Conservation (phyloP, 2,888 invertebrate species). For the Heliothis peltigera region DNA sequence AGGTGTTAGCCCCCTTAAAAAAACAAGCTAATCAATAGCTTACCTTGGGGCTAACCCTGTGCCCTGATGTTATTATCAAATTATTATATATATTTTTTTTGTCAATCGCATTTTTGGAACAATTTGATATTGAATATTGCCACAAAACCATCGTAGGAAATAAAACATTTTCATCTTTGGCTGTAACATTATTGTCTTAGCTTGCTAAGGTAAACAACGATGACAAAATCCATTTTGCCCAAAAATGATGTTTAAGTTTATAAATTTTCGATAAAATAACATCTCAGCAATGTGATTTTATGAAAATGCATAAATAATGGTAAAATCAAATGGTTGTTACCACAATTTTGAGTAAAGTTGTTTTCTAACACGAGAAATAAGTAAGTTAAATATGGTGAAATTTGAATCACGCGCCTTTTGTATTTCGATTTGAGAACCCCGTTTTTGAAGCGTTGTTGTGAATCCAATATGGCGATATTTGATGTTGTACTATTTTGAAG, state of each 20-base stretch:
- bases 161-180: neutral
- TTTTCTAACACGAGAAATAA: slow-evolving; percentile 13
- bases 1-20: no score
- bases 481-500: slow-evolving; percentile 90
- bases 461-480: slow-evolving; percentile 92
- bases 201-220: neutral
- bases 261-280: neutral
- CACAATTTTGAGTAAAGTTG: neutral
- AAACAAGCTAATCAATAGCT: no score
- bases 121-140: no score
- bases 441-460: slow-evolving; percentile 92
- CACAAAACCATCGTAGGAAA: neutral
- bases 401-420: slow-evolving; percentile 79
- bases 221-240: slow-evolving; percentile 1
- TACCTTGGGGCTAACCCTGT: no score
- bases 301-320: neutral
- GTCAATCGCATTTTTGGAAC: no score
- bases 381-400: slow-evolving; percentile 13
- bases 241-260: neutral
- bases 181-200: slow-evolving; percentile 27
- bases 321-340: neutral
- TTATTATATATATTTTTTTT: no score
- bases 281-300: neutral
- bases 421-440: slow-evolving; percentile 86
- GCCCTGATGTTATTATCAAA: no score